Evolutionary conservation across 2,113 vertebrate species (phyloP).

Genomic region (zebrafish (Danio rerio)): DNA sequence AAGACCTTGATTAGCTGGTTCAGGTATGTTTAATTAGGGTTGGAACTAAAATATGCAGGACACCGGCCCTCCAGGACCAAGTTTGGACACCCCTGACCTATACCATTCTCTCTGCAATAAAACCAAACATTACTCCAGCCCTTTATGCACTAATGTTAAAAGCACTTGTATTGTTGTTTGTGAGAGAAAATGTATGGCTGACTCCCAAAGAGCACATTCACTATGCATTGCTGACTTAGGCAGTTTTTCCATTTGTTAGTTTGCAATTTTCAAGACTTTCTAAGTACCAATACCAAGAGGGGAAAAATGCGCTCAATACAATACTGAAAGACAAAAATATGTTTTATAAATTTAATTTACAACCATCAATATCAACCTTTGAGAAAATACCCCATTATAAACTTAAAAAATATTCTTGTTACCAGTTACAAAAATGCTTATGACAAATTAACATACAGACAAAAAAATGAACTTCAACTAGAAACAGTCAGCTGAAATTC

Average conservation of each 20-base stretch:
- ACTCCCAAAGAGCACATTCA: background rate
- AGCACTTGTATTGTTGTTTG: background rate
- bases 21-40: too few relatives aligned
- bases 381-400: slow-evolving; percentile 62
- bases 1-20: too few relatives aligned
- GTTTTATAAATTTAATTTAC: slow-evolving; percentile 60
- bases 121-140: background rate
- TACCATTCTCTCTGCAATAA: background rate
- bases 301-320: background rate
- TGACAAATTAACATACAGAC: slow-evolving; percentile 48
- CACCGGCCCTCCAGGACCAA: too few relatives aligned
- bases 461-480: slow-evolving; percentile 47
- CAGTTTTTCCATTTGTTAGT: background rate
- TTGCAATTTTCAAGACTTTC: background rate
- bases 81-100: too few relatives aligned
- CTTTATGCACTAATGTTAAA: background rate
- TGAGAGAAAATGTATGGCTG: background rate
- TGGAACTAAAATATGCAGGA: too few relatives aligned
- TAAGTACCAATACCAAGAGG: background rate
- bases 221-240: background rate
- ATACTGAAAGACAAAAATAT: slow-evolving; percentile 1
- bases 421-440: slow-evolving; percentile 43
- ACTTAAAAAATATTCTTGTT: slow-evolving; percentile 62
- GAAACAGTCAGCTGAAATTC: slow-evolving; percentile 34
- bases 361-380: slow-evolving; percentile 57